Conservation (phyloP, 2,888 invertebrate species). For the Parnassius smintheus region DNA sequence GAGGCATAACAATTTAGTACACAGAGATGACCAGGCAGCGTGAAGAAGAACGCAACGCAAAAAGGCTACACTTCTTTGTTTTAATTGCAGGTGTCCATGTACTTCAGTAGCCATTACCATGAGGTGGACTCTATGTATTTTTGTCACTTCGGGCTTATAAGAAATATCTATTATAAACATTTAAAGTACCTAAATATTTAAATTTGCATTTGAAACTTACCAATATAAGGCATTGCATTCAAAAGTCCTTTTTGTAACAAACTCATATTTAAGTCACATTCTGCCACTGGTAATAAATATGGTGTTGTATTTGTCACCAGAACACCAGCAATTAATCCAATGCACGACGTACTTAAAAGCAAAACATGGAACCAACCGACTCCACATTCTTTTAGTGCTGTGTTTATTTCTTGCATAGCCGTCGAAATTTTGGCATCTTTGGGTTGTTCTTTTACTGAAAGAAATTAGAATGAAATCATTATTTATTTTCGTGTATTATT, state of each 20-base stretch:
- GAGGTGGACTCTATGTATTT: too few species aligned
- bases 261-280: constrained; percentile 62
- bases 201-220: constrained; percentile 40
- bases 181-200: too few species aligned
- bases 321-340: constrained; percentile 46
- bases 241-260: constrained; percentile 58
- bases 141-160: too few species aligned
- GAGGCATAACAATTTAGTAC: too few species aligned
- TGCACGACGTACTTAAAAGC: constrained; percentile 44
- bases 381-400: constrained; percentile 53
- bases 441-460: constrained; percentile 40
- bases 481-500: not conserved
- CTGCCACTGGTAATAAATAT: constrained; percentile 58
- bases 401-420: constrained; percentile 57
- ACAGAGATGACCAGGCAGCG: too few species aligned
- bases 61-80: too few species aligned
- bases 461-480: not conserved
- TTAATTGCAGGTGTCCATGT: too few species aligned
- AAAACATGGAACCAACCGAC: constrained; percentile 59
- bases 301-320: constrained; percentile 50
- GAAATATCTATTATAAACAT: too few species aligned
- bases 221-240: constrained; percentile 60
- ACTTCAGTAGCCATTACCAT: too few species aligned
- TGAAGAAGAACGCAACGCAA: too few species aligned
- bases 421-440: constrained; percentile 37